Percentiles rank a stretch among this genome's conserved stretches.
Conservation (phyloP, 2,797 vertebrate species). For the Zenarchopterus dispar region DNA sequence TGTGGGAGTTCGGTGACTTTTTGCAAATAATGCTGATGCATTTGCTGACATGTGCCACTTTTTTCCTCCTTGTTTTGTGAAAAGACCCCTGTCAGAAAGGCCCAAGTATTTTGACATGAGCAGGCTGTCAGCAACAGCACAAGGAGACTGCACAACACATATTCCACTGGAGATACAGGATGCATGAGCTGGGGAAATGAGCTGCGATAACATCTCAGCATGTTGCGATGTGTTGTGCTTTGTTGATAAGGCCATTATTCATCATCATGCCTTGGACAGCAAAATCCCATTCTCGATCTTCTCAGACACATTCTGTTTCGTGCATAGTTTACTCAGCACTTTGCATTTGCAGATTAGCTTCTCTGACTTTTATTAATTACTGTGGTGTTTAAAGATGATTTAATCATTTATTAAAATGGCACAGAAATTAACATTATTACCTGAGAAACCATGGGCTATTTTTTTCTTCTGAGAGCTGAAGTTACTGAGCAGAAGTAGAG, state of each 20-base stretch:
- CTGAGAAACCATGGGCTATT: slow-evolving; percentile 28
- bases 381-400: slow-evolving; percentile 45
- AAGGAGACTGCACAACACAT: slow-evolving; percentile 40
- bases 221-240: slow-evolving; percentile 69
- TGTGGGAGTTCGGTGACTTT: slow-evolving; percentile 79
- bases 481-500: slow-evolving; percentile 25
- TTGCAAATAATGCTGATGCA: slow-evolving; percentile 87
- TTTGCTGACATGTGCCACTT: slow-evolving; percentile 68
- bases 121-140: slow-evolving; percentile 55
- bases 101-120: slow-evolving; percentile 55
- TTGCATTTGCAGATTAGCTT: slow-evolving; percentile 38
- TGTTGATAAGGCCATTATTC: slow-evolving; percentile 75
- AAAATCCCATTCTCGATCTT: slow-evolving; percentile 61
- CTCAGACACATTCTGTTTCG: slow-evolving; percentile 52
- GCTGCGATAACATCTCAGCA: slow-evolving; percentile 66
- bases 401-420: slow-evolving; percentile 49
- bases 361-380: slow-evolving; percentile 53
- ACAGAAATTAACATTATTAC: slow-evolving; percentile 52
- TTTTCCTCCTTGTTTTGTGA: slow-evolving; percentile 49
- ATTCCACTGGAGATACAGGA: slow-evolving; percentile 55
- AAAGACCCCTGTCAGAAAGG: slow-evolving; percentile 62
- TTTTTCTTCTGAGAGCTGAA: slow-evolving; percentile 24
- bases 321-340: slow-evolving; percentile 37
- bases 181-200: slow-evolving; percentile 66
- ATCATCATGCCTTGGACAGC: slow-evolving; percentile 67